These are phyloP conservation scores for Leptinotarsa defecta DNA, from an alignment of 1,140 invertebrate genomes.

Conservation along the genomic window DNA sequence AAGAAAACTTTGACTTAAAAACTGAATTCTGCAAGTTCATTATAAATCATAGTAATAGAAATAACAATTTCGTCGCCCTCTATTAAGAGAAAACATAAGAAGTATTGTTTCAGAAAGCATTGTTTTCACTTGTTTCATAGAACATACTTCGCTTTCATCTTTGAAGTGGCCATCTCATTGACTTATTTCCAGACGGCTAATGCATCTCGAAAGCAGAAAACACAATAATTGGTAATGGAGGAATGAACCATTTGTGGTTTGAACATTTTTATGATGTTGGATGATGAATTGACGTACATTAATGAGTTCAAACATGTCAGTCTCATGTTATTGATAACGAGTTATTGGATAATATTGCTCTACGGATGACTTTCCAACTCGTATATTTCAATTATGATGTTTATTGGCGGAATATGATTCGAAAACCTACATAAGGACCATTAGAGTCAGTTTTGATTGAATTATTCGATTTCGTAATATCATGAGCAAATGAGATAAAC, in stretches of 20 bases:
- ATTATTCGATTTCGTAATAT: too few species aligned
- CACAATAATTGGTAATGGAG: neutral
- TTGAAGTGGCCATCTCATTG: neutral
- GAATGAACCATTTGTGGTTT: neutral
- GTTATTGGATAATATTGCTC: neutral
- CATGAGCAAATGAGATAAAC: too few species aligned
- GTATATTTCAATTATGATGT: neutral
- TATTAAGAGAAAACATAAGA: too few species aligned
- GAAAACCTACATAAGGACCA: neutral
- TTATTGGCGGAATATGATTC: neutral
- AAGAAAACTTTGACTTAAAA: too few species aligned
- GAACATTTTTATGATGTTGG: neutral
- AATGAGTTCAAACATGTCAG: constrained; percentile 8
- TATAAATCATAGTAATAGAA: too few species aligned
- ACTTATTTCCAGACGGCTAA: neutral
- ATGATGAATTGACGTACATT: neutral
- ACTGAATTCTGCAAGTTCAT: too few species aligned
- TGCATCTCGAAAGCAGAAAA: neutral
- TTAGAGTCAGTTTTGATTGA: too few species aligned
- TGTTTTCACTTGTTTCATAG: too few species aligned
- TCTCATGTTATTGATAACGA: neutral
- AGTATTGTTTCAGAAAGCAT: too few species aligned
- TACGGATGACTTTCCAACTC: neutral
- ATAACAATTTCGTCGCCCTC: too few species aligned
- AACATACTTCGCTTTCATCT: neutral